These are phyloP conservation scores for Xanthorhoe spadicearia DNA, from an alignment of 2,888 invertebrate genomes.

Conservation along the genomic window DNA sequence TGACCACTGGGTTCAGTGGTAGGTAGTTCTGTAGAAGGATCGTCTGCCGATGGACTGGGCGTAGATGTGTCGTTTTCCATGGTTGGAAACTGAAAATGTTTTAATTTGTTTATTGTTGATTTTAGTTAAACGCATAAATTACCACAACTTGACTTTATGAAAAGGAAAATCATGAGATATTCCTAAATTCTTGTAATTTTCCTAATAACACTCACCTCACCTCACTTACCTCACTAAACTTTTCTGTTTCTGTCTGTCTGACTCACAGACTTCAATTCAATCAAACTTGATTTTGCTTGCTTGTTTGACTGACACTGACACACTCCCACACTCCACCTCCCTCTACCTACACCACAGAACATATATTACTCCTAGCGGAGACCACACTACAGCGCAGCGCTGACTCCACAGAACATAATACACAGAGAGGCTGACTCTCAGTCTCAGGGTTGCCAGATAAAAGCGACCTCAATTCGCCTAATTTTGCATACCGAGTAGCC, in stretches of 20 bases:
- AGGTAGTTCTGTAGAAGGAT: slow-evolving; percentile 36
- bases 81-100: slow-evolving; percentile 25
- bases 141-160: background rate
- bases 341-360: too few species aligned
- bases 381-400: too few species aligned
- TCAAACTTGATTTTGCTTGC: too few species aligned
- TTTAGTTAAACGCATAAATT: background rate
- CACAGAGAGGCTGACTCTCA: too few species aligned
- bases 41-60: slow-evolving; percentile 37
- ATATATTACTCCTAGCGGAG: too few species aligned
- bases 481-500: too few species aligned
- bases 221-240: background rate
- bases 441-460: too few species aligned
- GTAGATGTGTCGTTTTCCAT: slow-evolving; percentile 43
- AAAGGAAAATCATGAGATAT: background rate
- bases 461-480: too few species aligned
- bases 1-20: slow-evolving; percentile 31
- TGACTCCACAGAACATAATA: too few species aligned
- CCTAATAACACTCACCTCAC: background rate
- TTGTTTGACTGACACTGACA: too few species aligned
- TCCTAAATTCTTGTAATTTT: background rate
- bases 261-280: too few species aligned
- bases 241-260: background rate
- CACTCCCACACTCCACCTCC: too few species aligned
- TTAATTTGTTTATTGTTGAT: background rate